phyloP scores from a whole-genome alignment of 2,888 invertebrate genomes.

The Craniophora ligustri region DNA sequence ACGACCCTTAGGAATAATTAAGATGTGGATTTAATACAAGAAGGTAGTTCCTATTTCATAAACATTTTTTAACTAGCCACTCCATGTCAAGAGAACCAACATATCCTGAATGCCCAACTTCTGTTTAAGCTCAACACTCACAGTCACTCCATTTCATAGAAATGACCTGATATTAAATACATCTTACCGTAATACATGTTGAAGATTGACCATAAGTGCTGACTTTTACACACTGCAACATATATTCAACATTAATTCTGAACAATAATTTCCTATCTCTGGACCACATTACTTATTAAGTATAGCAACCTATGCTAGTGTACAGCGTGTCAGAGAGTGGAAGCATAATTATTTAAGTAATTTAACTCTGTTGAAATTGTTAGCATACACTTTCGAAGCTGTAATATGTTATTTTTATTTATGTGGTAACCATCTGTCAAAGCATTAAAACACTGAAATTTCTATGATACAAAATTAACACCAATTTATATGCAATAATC shows the following conservation, averaged over 20 bases:
- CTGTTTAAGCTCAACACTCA: background rate
- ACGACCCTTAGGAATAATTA: background rate
- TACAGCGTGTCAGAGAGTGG: slow-evolving; percentile 25
- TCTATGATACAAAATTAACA: slow-evolving; percentile 16
- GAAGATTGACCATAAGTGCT: background rate
- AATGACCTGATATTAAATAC: too few relatives aligned
- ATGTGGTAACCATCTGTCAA: slow-evolving; percentile 1
- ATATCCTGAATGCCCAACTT: too few relatives aligned
- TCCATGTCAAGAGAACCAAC: too few relatives aligned
- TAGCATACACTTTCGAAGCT: slow-evolving; percentile 30
- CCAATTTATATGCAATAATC: slow-evolving; percentile 16
- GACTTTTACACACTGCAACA: background rate
- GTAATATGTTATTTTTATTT: slow-evolving; percentile 20
- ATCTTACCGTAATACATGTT: too few relatives aligned
- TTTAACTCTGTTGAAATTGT: slow-evolving; percentile 26
- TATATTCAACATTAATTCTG: slow-evolving; percentile 2
- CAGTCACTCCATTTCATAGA: background rate
- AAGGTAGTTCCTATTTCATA: background rate
- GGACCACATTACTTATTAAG: slow-evolving; percentile 21
- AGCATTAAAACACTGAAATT: slow-evolving; percentile 20
- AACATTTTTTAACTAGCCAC: too few relatives aligned
- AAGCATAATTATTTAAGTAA: slow-evolving; percentile 12
- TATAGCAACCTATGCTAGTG: slow-evolving; percentile 19
- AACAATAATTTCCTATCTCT: slow-evolving; percentile 3
- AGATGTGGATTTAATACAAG: background rate